These are phyloP conservation scores for Drosophila ogumai DNA, from an alignment of 1,140 invertebrate species.

Conservation along the genomic window DNA sequence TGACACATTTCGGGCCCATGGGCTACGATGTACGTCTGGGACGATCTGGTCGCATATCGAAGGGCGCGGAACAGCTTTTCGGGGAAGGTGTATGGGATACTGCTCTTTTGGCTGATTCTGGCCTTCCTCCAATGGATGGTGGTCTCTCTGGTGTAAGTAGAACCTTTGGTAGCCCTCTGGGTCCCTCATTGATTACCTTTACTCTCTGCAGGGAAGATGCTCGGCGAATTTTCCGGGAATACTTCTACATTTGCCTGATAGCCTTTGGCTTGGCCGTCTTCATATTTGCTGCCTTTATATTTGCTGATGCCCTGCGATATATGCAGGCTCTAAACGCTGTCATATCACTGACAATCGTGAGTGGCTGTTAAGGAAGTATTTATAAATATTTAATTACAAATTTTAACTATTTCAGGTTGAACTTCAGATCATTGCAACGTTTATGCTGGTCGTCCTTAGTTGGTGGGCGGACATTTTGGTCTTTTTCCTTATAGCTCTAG, in stretches of 20 bases:
- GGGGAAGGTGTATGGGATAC: constrained; percentile 21
- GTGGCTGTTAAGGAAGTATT: not conserved
- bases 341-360: constrained; percentile 44
- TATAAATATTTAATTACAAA: not conserved
- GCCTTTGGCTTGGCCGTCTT: constrained; percentile 37
- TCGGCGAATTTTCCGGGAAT: not conserved
- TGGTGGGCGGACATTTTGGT: constrained; percentile 28
- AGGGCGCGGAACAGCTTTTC: constrained; percentile 37
- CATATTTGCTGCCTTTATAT: constrained; percentile 41
- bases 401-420: constrained; percentile 31
- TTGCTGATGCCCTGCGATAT: constrained; percentile 48
- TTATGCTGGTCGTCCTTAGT: constrained; percentile 3
- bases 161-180: accelerated
- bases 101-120: constrained; percentile 40
- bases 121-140: constrained; percentile 42
- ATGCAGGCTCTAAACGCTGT: constrained; percentile 19
- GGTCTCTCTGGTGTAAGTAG: constrained; percentile 36
- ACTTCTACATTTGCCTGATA: constrained; percentile 19
- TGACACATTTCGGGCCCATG: constrained; percentile 5
- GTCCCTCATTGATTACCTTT: too few species aligned
- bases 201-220: constrained; percentile 1
- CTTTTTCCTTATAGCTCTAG: constrained; percentile 14
- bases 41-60: constrained; percentile 25
- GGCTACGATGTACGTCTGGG: constrained; percentile 16
- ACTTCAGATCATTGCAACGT: constrained; percentile 47